A percentile compares a stretch with the other conserved stretches of the same genome.
phyloP scores from a whole-genome alignment of 2,888 invertebrate genomes.

The Apantesis nais region DNA sequence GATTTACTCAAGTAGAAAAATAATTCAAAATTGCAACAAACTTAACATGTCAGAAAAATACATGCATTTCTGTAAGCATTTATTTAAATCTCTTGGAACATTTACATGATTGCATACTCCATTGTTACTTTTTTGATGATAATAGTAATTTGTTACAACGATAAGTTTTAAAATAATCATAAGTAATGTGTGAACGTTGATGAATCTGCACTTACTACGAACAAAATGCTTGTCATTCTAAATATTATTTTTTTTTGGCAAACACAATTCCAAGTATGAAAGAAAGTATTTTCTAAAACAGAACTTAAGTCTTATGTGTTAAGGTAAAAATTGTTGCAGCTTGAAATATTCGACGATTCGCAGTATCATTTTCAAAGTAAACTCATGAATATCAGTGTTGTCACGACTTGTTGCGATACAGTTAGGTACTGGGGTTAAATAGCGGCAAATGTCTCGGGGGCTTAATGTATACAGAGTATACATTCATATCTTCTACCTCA shows the following conservation, averaged over 20 bases:
- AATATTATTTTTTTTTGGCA: not conserved
- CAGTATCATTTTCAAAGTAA: conserved; percentile 28
- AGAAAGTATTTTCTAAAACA: conserved; percentile 10
- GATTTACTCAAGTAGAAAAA: too few relatives aligned
- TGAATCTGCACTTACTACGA: not conserved
- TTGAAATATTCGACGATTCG: conserved; percentile 26
- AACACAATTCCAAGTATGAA: conserved; percentile 19
- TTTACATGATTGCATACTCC: not conserved
- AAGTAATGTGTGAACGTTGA: not conserved
- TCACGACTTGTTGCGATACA: conserved; percentile 41
- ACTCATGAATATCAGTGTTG: conserved; percentile 35
- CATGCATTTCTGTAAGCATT: too few relatives aligned
- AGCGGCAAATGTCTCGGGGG: conserved; percentile 46
- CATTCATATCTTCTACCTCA: conserved; percentile 25
- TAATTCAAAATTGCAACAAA: too few relatives aligned
- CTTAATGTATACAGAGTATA: conserved; percentile 33
- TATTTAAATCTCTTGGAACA: not conserved
- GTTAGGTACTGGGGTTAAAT: conserved; percentile 32
- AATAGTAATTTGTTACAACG: not conserved
- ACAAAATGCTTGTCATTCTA: not conserved
- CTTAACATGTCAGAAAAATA: not conserved
- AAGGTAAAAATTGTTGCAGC: conserved; percentile 25
- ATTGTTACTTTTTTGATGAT: not conserved
- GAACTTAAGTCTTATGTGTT: conserved; percentile 5
- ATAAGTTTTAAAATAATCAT: not conserved